Base-by-base conservation (phyloP, 2,797 vertebrate species). In the Mormyrus hasselquistii region DNA sequence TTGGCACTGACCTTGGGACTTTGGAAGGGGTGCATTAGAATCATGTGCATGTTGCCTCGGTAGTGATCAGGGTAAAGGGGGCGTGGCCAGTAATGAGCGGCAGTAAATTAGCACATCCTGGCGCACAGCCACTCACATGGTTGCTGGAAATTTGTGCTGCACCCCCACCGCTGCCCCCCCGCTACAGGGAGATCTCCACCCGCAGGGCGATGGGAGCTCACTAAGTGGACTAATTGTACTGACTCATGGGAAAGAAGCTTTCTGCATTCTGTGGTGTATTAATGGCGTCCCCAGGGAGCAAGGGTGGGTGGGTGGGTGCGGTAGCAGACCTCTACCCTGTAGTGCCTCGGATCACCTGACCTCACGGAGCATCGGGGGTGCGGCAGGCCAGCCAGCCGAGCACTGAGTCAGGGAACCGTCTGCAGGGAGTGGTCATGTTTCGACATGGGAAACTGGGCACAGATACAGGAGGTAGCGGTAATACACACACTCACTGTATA, bases 171-270 rank as follows among this genome's bases (percentile, higher is more conserved):
- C 38, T 8, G 1, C 76, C 76, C 34, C 84, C 91, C 93, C 92
- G 92, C 92, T 93, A 86, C 53, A 6, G 69, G 65, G 50, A 47
- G 25, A 69, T 34, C 89, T 57, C 89, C 91, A 93, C 93, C 93
- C 93, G 90, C 92, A 89, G 55, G 65, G 89, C 49, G 90, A 59
- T 69, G 2, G 86, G n/a, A 87, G 69, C 86, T 89, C 44, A 59
- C 87, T 59, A 62, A 90, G 49, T 55, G 69, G 25, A 34, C 87
- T 89, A 88, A 38, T 73, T 57, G 49, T 22, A 88, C 84, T 91
- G 90, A 89, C 89, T 91, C 92, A 91, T 90, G 87, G 34, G 86
- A 88, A 83, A 62, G 89, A 87, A 73, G 79, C 82, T 88, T 57
- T 88, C 90, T 50, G 19, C 84, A 34, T 10, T 0, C 50, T 73